Conservation (phyloP, 2,113 vertebrate genomes). For the Oophaga pumilio region DNA sequence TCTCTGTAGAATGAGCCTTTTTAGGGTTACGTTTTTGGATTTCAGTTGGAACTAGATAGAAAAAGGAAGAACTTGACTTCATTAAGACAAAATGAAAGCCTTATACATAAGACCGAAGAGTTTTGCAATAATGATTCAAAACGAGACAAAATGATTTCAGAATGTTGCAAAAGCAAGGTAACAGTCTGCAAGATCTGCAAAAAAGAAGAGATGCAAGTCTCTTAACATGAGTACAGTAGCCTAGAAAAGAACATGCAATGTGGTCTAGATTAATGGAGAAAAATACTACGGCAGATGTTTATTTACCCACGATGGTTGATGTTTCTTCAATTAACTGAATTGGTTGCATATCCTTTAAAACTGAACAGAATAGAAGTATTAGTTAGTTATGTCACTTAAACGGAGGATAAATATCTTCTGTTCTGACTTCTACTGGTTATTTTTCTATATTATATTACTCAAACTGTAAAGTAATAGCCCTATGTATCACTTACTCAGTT, state of each 20-base stretch:
- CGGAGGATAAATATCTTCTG: background rate
- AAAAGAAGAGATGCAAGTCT: background rate
- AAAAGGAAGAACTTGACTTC: slow-evolving; percentile 18
- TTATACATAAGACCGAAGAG: background rate
- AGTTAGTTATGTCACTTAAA: background rate
- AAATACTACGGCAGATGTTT: background rate
- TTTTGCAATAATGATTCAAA: background rate
- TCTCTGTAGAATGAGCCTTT: slow-evolving; percentile 20
- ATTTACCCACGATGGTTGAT: slow-evolving; percentile 12
- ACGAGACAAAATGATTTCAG: background rate
- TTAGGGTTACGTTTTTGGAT: slow-evolving; percentile 10
- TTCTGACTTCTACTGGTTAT: background rate
- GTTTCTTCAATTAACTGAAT: slow-evolving; percentile 13
- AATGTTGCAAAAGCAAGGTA: slow-evolving; percentile 12
- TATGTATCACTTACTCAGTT: background rate
- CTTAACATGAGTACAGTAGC: background rate
- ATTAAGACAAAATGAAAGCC: background rate
- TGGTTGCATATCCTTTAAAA: slow-evolving; percentile 19
- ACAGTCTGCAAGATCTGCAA: slow-evolving; percentile 6
- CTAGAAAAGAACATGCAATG: background rate
- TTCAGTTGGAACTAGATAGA: slow-evolving; percentile 38
- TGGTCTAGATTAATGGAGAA: background rate
- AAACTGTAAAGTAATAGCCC: background rate
- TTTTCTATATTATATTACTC: background rate
- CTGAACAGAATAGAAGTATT: slow-evolving; percentile 20